Evolutionary conservation across 2,888 invertebrate genomes (phyloP), one percentile per base, ranked within the genome.

Genomic region (Plusia festucae): DNA sequence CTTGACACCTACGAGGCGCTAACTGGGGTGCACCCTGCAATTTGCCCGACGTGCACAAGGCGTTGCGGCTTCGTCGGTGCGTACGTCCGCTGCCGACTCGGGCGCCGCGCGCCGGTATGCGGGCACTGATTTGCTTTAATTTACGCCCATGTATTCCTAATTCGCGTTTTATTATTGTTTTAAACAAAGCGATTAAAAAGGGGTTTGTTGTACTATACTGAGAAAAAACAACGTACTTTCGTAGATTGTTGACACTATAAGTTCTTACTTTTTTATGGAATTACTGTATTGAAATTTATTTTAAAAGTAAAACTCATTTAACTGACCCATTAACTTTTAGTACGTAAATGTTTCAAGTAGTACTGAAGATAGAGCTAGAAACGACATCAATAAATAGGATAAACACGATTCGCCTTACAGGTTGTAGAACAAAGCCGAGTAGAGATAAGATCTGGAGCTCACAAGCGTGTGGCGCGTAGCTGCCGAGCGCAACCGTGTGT

Each of bases 1-100:
- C 89, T 89, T 91, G 91, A 95, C 95, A 95, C 95, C 95, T 95
- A 89, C 87, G 88, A 95, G 95, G 94, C 91, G 95, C 93, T 95
- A 95, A 95, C 95, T 91, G 92, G 79, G 80, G 72, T 78, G 85
- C 85, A 91, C 90, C 94, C 94, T 91, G 78, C 91, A 95, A 94
- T 95, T 95, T 94, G 87, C 85, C 68, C 80, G 87, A 90, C 90
- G 89, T 91, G 91, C 85, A 86, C 65, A 70, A 66, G 68, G 60
- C 61, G 66, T 66, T 73, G 76, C 58, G 56, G 57, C 56, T 66
- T 57, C 22, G 52, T 18, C 16, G 20, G 18, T 51, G 71, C 67
- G 46, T 59, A 81, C 65, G 63, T 56, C 58, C 73, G 78, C 68
- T 69, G 76, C 70, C 67, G 68, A 67, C 68, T 64, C 71, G 62